These are phyloP conservation scores for Epiblema foenella DNA, from an alignment of 2,888 invertebrate genomes.

Conservation along the genomic window DNA sequence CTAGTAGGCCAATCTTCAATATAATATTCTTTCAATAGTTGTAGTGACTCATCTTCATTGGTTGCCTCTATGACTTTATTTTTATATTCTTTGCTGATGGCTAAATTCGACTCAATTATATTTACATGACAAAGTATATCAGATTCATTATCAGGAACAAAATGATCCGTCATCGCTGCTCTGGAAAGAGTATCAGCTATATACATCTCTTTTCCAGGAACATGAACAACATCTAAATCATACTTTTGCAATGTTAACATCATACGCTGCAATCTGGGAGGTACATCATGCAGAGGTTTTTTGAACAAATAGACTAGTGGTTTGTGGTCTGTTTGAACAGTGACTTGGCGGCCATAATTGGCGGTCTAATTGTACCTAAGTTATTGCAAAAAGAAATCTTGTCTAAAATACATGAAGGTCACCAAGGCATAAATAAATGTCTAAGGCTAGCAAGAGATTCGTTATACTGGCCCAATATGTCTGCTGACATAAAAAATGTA, in stretches of 20 bases:
- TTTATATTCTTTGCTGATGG: not conserved
- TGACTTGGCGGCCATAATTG: no score
- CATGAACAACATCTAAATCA: not conserved
- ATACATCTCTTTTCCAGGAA: slow-evolving; percentile 6
- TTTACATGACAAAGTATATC: slow-evolving; percentile 5
- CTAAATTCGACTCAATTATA: not conserved
- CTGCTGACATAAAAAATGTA: no score
- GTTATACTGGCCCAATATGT: no score
- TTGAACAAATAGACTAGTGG: slow-evolving; percentile 6
- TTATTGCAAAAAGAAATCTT: no score
- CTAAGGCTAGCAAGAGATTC: no score
- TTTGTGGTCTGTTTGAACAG: no score
- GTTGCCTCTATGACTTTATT: not conserved
- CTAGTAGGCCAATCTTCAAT: slow-evolving; percentile 1
- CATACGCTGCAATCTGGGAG: slow-evolving; percentile 12
- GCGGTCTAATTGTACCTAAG: no score
- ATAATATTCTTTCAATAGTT: not conserved
- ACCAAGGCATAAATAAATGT: no score
- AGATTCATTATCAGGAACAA: not conserved
- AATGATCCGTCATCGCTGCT: slow-evolving; percentile 3
- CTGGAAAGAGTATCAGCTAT: slow-evolving; percentile 2
- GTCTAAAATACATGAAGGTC: no score
- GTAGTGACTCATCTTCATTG: not conserved
- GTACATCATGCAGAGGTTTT: slow-evolving; percentile 12
- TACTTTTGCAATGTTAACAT: slow-evolving; percentile 18